Conservation (phyloP, 2,888 invertebrate species). For the Nymphalis urticae region DNA sequence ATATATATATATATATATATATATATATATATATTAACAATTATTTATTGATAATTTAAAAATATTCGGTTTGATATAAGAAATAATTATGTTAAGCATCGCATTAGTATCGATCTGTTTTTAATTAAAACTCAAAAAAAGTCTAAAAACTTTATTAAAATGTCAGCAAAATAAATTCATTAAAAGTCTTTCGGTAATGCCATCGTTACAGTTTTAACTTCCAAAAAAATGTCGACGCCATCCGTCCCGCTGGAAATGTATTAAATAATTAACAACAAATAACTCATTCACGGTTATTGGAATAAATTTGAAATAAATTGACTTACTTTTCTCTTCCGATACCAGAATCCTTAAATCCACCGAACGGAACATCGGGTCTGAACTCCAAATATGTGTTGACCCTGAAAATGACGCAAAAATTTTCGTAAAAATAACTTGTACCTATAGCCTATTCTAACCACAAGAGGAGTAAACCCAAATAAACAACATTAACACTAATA, state of each 20-base stretch:
- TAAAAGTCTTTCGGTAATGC: slow-evolving; percentile 58
- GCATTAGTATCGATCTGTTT: too few species aligned
- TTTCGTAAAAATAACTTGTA: too few species aligned
- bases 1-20: too few species aligned
- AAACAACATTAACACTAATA: too few species aligned
- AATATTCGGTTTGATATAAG: too few species aligned
- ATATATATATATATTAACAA: too few species aligned
- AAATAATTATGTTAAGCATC: too few species aligned
- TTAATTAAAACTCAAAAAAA: too few species aligned
- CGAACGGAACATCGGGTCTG: slow-evolving; percentile 88
- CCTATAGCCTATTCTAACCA: too few species aligned
- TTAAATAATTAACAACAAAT: slow-evolving; percentile 10
- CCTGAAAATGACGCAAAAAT: slow-evolving; percentile 31
- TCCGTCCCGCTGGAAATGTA: slow-evolving; percentile 83
- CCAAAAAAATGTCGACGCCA: slow-evolving; percentile 86
- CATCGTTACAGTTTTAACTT: slow-evolving; percentile 87
- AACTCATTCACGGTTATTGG: not conserved
- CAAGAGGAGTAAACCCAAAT: too few species aligned
- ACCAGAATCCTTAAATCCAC: slow-evolving; percentile 92
- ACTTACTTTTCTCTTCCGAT: slow-evolving; percentile 80
- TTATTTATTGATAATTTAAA: too few species aligned
- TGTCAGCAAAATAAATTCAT: slow-evolving; percentile 13
- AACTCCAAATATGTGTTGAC: slow-evolving; percentile 66
- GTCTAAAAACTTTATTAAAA: not conserved
- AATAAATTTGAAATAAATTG: not conserved